Evolutionary conservation across 2,888 invertebrate genomes (phyloP).

Genomic region (Anoplius nigerrimus): DNA sequence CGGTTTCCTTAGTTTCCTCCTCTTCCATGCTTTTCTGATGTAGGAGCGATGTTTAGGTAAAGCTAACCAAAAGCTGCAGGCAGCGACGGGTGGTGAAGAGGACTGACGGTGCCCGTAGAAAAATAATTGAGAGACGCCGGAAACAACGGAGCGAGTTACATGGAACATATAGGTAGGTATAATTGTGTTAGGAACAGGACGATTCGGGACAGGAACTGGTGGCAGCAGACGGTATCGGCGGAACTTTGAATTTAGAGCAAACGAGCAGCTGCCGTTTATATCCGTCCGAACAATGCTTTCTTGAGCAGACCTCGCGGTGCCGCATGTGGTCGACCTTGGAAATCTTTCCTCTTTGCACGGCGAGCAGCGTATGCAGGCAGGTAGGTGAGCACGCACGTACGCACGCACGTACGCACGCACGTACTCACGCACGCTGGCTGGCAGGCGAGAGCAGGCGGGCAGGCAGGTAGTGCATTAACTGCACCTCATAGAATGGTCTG

Average conservation of each 20-base stretch:
- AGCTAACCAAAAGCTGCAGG: background rate
- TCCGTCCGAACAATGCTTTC: background rate
- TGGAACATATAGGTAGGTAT: no score
- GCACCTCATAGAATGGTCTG: conserved; percentile 19
- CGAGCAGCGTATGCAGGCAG: conserved; percentile 6
- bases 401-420: background rate
- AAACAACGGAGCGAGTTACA: conserved; percentile 52
- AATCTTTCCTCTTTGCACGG: conserved; percentile 41
- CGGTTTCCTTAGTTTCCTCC: background rate
- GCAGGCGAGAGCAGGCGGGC: no score
- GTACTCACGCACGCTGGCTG: no score
- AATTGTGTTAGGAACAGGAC: no score
- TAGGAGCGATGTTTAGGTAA: no score
- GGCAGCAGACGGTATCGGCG: background rate
- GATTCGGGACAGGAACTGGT: no score
- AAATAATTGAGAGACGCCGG: conserved; percentile 50
- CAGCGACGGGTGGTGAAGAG: no score
- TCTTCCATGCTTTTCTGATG: background rate
- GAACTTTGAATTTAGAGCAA: background rate
- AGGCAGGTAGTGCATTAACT: conserved; percentile 40
- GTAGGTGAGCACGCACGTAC: conserved; percentile 13
- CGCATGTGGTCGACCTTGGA: conserved; percentile 55
- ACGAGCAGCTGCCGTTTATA: no score
- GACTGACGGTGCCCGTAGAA: no score
- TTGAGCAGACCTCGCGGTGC: conserved; percentile 42